Evolutionary conservation across 2,797 vertebrate genomes (phyloP), one percentile per base, ranked within the genome.

Genomic region (Cirrhinus mrigala): DNA sequence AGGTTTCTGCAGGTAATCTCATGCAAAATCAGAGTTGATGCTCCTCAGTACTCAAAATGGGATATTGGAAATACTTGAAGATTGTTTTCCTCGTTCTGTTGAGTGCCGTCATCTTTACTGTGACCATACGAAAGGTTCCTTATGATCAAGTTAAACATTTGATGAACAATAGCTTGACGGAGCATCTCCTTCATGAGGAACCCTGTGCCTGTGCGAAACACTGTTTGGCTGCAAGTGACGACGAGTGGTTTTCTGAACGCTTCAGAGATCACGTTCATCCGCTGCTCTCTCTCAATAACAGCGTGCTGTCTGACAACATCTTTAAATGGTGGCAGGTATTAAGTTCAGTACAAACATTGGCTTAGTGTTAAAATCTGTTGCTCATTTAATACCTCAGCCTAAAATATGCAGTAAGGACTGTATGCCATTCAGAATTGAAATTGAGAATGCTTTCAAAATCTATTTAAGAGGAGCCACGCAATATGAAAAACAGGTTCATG

Each of bases 241-340:
- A 84, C 4, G 0, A 40, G 44, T 83, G 71, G 60, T 77, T 84
- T 56, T 54, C 4, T 0, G 7, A 84, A 27, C 60, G 11, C 11
- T 84, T 70, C 74, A 84, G 82, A 33, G 15, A 22, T 16, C 48
- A 84, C 15, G 24, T 84, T 3, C 58, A 29, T 18, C 62, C 33
- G 1, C 48, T 84, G 29, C 48, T 84, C 46, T 77, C 82, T 22
- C 48, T 52, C 29, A 15, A 14, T 2, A 84, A 77, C 48, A 77
- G 73, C 16, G 2, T 15, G 0, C 29, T 84, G 0, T 8, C 62
- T 10, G 11, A 7, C 2, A 4, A 76, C 60, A 54, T 68, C 33
- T 56, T 14, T 6, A 22, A 1, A 1, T 84, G 82, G 73, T 84
- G 73, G 73, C 48, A 68, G 82, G 82, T 84, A 82, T 64, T 15